Base-by-base conservation (phyloP, 2,888 invertebrate genomes). In the Stenurella melanura region DNA sequence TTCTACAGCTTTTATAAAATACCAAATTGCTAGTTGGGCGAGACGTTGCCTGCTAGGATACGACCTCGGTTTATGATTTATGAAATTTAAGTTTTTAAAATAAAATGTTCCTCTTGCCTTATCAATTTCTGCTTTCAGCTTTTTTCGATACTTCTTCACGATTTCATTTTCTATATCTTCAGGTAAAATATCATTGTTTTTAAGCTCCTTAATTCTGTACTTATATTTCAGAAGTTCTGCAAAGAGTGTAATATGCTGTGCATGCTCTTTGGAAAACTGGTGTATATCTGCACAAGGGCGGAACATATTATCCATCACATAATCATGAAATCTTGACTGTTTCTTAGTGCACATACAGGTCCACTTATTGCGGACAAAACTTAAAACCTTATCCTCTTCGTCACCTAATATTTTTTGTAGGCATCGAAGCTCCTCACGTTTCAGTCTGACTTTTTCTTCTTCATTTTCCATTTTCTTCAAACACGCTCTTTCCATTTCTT, bases 141-240 rank as follows among this genome's bases (percentile, higher is more conserved):
- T 70, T 54, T 79, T 67, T 77, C 83, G 82, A n/a, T 85, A 81
- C 54, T 80, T 75, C 38, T 74, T 67, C 34, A 82, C 75, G 38
- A 73, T 19, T 26, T 70, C 63, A 64, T 74, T 70, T 60, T 81
- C 73, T 18, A 60, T 57, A 72, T 73, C 69, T 26, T 73, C 57
- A n/a, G 58, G 57, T 15, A 57, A 57, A 10, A 75, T 67, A 10
- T 71, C 67, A 34, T 30, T 57, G 54, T 75, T 64, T 7, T 83
- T 73, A 19, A 77, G 42, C 71, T 82, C 76, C 54, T 85, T 85
- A 42, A 88, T 83, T 61, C 83, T 78, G 67, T 82, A 75, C 76
- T 87, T 87, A 72, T 86, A 82, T 73, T 83, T 85, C 19, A 87
- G 75, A n/a, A 88, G 80, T 71, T 86, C 83, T 0, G 83, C 82